phyloP scores from a whole-genome alignment of 2,888 invertebrate genomes.

The Phyto melanocephala region DNA sequence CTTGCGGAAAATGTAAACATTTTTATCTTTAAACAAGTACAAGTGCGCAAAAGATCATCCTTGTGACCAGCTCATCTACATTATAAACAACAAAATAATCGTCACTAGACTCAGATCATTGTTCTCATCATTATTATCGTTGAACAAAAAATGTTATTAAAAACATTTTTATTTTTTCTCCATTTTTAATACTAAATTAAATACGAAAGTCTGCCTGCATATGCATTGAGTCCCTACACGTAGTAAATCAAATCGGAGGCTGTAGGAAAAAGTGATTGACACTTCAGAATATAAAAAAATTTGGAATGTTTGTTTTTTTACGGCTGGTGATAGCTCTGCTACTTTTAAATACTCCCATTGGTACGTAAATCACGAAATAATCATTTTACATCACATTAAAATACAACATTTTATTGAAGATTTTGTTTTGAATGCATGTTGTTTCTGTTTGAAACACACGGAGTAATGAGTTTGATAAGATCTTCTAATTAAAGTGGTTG shows the following conservation, averaged over 20 bases:
- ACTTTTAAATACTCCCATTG: slow-evolving; percentile 57
- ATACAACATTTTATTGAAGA: not conserved
- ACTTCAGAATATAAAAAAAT: slow-evolving; percentile 57
- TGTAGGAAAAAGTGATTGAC: slow-evolving; percentile 54
- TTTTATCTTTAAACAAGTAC: not conserved
- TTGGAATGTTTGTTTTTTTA: slow-evolving; percentile 53
- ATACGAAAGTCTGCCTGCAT: slow-evolving; percentile 5
- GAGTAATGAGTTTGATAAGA: slow-evolving; percentile 18
- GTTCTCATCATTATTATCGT: not conserved
- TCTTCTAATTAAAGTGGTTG: slow-evolving; percentile 23
- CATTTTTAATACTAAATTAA: not conserved
- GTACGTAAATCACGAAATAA: slow-evolving; percentile 50
- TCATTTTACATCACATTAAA: slow-evolving; percentile 22
- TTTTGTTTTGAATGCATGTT: slow-evolving; percentile 31
- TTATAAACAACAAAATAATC: not conserved
- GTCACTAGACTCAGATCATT: not conserved
- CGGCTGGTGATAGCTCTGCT: slow-evolving; percentile 3
- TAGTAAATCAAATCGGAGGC: not conserved
- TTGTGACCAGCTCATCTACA: not conserved
- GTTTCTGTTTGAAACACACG: slow-evolving; percentile 51
- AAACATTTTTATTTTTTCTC: not conserved
- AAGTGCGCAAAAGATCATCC: slow-evolving; percentile 34
- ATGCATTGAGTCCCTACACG: not conserved
- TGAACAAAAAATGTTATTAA: slow-evolving; percentile 32
- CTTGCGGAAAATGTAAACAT: not conserved